phyloP scores from a whole-genome alignment of 2,888 invertebrate species.

The Micoletzkya japonica region DNA sequence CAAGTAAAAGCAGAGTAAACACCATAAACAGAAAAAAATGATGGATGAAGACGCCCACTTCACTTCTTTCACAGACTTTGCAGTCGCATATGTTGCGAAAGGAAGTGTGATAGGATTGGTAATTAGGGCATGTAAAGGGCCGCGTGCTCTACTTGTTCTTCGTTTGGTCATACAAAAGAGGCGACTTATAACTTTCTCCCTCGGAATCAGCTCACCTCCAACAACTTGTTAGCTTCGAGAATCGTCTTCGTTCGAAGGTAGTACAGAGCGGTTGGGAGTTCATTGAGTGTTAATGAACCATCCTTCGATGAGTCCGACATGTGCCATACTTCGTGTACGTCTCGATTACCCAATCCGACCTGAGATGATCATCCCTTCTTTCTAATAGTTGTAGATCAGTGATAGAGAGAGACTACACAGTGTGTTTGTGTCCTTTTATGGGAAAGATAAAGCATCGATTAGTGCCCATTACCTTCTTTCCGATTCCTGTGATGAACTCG shows the following conservation, averaged over 20 bases:
- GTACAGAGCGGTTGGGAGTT: conserved; percentile 7
- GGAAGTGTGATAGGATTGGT: too few species aligned
- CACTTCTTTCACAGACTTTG: too few species aligned
- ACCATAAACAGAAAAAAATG: too few species aligned
- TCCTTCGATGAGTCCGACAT: not conserved
- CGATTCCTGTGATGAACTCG: conserved; percentile 18
- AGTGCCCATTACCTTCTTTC: conserved; percentile 11
- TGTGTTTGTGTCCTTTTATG: not conserved
- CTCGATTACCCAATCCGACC: not conserved
- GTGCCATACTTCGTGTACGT: not conserved
- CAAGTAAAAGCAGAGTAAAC: too few species aligned
- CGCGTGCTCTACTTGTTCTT: not conserved
- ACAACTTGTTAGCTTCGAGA: conserved; percentile 16
- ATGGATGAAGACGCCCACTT: too few species aligned
- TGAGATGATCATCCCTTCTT: too few species aligned
- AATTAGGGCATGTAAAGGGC: not conserved
- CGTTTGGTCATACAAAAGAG: not conserved
- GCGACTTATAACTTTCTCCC: too few species aligned
- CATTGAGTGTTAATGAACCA: not conserved
- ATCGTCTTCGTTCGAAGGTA: conserved; percentile 20
- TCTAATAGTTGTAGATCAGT: too few species aligned
- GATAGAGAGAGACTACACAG: not conserved
- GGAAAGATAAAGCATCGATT: too few species aligned
- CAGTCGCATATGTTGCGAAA: too few species aligned
- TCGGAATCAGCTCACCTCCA: conserved; percentile 23